Base-by-base conservation (phyloP, 1,140 invertebrate species). In the Coenobita brevimanus region DNA sequence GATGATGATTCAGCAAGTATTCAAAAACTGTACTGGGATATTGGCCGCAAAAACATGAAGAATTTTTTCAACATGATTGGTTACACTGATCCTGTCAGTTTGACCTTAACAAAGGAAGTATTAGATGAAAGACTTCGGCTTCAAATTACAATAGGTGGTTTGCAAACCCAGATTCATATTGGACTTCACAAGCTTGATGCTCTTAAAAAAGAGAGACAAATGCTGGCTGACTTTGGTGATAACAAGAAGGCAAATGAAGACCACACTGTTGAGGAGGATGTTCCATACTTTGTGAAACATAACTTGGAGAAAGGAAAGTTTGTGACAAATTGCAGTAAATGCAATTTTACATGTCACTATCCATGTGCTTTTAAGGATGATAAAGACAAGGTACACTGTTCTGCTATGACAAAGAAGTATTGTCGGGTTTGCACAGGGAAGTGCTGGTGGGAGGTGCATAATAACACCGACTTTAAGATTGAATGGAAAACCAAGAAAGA, bases 251-350 rank as follows among this genome's bases (percentile, higher is more conserved):
- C 57, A 21, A 64, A 36, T 81, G 79, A 30, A n/a, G 67, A 81
- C 30, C 43, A 81, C 33, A 33, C 36, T 33, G 79, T 64, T 24
- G 54, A 64, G 27, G 79, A 64, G 33, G 79, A 81, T 41, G 79
- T 81, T 43, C 79, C 79, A 4, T 41, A 81, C 24, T 64, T 81
- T 3, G 67, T 43, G 0, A 62, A 81, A 8, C 62, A 64, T 17
- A 38, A 81, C 41, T 81, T 81, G 30, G 41, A 33, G n/a, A 33
- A 33, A 2, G 67, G 24, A 36, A 21, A 81, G n/a, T 17, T 64
- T 81, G 80, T 82, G 38, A 82, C 80, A 17, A 82, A 81, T 64
- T 81, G 79, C n/a, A 64, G 38, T 0, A 81, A 81, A n/a, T 81
- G 79, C 21, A 81, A 81, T 21, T 43, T 64, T 33, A 81, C 79